Conservation (phyloP, 2,113 vertebrate genomes). For the Ploceus nigricollis region DNA sequence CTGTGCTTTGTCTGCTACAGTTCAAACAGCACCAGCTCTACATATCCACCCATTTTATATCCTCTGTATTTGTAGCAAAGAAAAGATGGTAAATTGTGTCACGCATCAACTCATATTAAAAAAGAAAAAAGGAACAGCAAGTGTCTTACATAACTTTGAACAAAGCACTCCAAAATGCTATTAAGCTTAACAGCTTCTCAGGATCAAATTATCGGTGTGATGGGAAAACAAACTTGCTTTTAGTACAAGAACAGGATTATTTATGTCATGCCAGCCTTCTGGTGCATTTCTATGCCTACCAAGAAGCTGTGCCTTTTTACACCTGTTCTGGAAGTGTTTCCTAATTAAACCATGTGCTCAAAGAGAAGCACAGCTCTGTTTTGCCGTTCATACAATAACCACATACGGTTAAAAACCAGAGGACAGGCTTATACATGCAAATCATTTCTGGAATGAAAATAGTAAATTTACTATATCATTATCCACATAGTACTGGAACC, state of each 20-base stretch:
- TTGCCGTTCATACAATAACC: background rate
- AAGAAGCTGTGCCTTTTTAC: background rate
- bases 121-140: background rate
- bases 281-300: background rate
- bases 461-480: background rate
- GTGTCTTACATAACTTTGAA: background rate
- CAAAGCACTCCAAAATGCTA: background rate
- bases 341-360: background rate
- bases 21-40: background rate
- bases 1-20: background rate
- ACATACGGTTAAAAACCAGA: background rate
- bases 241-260: background rate
- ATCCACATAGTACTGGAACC: background rate
- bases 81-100: background rate
- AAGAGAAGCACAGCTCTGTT: background rate
- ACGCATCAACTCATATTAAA: background rate
- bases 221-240: background rate
- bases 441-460: accelerated
- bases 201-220: background rate
- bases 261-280: background rate
- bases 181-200: background rate
- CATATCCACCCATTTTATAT: background rate
- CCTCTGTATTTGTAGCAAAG: background rate
- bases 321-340: background rate
- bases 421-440: background rate